A percentile compares a stretch with the other conserved stretches of the same genome.
These are phyloP conservation scores for Leptarthrus brevirostris DNA, from an alignment of 2,888 invertebrate species.

Conservation along the genomic window DNA sequence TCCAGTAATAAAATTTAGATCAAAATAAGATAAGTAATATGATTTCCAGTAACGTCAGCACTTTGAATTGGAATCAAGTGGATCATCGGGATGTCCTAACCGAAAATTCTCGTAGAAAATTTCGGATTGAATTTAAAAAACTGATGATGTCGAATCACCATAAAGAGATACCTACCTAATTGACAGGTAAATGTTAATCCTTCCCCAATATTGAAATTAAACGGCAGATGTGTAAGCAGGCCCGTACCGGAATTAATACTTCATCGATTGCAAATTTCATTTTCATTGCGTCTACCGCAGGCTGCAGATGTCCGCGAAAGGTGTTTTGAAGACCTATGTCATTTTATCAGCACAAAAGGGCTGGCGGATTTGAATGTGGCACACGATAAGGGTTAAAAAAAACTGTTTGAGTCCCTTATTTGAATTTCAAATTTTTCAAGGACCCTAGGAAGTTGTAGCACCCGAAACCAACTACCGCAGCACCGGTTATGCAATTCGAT, in stretches of 20 bases:
- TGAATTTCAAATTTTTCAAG: constrained; percentile 52
- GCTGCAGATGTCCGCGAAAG: constrained; percentile 64
- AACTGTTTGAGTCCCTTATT: constrained; percentile 48
- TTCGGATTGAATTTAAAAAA: too few relatives aligned
- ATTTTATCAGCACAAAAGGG: constrained; percentile 36
- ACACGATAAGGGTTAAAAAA: constrained; percentile 50
- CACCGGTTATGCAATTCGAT: constrained; percentile 50
- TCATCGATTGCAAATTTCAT: constrained; percentile 55
- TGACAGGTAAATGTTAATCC: background rate
- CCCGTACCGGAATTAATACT: constrained; percentile 13
- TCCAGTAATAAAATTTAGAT: background rate
- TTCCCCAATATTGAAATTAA: constrained; percentile 7
- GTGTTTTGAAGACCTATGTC: constrained; percentile 55
- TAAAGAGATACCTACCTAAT: background rate
- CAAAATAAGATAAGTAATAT: background rate
- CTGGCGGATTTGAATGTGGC: constrained; percentile 51
- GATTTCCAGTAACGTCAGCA: background rate
- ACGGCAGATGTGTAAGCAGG: constrained; percentile 2
- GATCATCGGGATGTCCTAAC: too few relatives aligned
- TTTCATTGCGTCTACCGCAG: constrained; percentile 56
- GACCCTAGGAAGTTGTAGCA: constrained; percentile 39
- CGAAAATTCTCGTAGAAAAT: too few relatives aligned
- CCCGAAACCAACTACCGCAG: constrained; percentile 12
- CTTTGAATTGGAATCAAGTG: background rate
- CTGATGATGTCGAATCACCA: too few relatives aligned